These are phyloP conservation scores for Leptinotarsa lineolata DNA, from an alignment of 1,140 invertebrate genomes.

Conservation along the genomic window DNA sequence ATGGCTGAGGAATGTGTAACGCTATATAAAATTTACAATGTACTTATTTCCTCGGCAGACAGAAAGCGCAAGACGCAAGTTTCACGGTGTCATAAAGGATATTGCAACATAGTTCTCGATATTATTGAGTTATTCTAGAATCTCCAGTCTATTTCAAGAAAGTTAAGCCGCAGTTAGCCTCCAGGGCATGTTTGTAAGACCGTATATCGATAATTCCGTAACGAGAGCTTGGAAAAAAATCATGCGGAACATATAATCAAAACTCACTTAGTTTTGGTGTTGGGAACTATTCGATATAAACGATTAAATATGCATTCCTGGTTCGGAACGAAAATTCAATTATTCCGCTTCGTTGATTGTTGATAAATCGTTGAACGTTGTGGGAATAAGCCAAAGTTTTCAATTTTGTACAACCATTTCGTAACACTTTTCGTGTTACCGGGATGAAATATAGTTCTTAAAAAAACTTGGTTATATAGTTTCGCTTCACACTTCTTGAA, in stretches of 20 bases:
- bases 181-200: background rate
- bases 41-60: background rate
- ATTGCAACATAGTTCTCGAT: conserved; percentile 5
- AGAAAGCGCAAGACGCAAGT: conserved; percentile 1
- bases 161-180: background rate
- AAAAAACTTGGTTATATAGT: too few species aligned
- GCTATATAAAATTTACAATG: background rate
- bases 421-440: too few species aligned
- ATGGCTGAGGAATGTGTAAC: background rate
- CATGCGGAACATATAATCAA: background rate
- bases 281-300: background rate
- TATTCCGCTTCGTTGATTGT: background rate
- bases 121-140: conserved; percentile 6
- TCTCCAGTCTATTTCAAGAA: conserved; percentile 5
- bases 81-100: background rate
- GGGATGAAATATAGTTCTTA: too few species aligned
- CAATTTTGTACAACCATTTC: too few species aligned
- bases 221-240: background rate
- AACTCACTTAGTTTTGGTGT: background rate
- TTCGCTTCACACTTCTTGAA: too few species aligned
- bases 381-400: too few species aligned
- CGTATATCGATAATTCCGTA: background rate
- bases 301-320: background rate
- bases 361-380: too few species aligned
- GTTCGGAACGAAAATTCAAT: background rate